Evolutionary conservation across 2,113 vertebrate species (phyloP).

Genomic region (Dascyllus trimaculatus): DNA sequence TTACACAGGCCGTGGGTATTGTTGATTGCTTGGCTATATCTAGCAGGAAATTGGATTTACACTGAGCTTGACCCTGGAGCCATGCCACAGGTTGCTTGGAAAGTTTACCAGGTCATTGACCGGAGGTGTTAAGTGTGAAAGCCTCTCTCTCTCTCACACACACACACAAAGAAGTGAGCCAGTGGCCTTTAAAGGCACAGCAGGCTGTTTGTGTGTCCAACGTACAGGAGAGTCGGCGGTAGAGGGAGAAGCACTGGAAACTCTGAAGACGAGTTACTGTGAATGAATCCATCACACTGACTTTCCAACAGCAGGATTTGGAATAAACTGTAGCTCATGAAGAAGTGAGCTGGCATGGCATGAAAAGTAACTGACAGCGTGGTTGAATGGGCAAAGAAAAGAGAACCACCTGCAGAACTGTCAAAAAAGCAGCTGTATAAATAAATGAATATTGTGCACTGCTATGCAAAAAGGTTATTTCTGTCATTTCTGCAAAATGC

Average conservation of each 20-base stretch:
- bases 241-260: background rate
- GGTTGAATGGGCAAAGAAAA: background rate
- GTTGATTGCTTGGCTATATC: slow-evolving; percentile 51
- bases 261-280: background rate
- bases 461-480: background rate
- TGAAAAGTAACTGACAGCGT: background rate
- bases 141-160: slow-evolving; percentile 1
- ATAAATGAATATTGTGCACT: background rate
- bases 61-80: slow-evolving; percentile 57
- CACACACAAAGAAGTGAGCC: slow-evolving; percentile 25
- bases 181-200: slow-evolving; percentile 42
- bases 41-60: slow-evolving; percentile 69
- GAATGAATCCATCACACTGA: background rate
- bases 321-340: background rate
- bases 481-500: background rate
- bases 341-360: background rate
- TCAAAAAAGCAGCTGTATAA: background rate
- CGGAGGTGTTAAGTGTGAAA: slow-evolving; percentile 56
- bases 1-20: background rate
- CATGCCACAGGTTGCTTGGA: slow-evolving; percentile 58
- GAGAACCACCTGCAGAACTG: background rate
- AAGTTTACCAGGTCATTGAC: slow-evolving; percentile 76
- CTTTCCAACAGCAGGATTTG: background rate
- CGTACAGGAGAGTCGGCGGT: background rate
- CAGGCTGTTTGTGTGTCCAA: background rate